Evolutionary conservation across 2,113 vertebrate species (phyloP).

Genomic region (Gnathonemus echidnorhynchus): DNA sequence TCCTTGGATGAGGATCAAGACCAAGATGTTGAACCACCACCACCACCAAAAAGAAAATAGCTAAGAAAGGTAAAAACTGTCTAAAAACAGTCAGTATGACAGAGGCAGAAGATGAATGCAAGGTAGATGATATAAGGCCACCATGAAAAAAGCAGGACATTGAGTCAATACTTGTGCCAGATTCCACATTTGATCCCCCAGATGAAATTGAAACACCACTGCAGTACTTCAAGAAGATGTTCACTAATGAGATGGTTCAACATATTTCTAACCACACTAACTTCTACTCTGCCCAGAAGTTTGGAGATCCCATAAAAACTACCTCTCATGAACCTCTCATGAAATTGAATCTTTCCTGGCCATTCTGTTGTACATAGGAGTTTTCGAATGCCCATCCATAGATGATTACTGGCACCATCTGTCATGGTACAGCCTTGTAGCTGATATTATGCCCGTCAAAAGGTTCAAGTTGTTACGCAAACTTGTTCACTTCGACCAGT

Average conservation of each 20-base stretch:
- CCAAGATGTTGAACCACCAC: neutral
- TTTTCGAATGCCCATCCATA: too few relatives aligned
- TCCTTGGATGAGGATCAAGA: neutral
- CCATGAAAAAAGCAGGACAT: neutral
- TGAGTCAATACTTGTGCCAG: neutral
- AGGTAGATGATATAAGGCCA: neutral
- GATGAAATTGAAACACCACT: neutral
- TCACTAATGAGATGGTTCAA: neutral
- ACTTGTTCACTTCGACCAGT: neutral
- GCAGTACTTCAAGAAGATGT: neutral
- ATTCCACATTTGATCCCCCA: neutral
- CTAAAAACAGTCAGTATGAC: neutral
- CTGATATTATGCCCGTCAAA: neutral
- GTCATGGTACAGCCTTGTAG: too few relatives aligned
- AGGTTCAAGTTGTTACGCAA: neutral
- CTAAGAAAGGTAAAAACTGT: neutral
- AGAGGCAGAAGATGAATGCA: neutral
- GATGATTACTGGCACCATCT: too few relatives aligned
- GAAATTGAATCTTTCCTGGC: neutral
- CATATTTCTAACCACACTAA: neutral
- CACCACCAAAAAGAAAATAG: neutral
- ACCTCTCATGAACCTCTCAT: neutral
- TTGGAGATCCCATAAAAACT: neutral
- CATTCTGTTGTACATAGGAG: neutral
- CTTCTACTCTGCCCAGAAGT: neutral